Evolutionary conservation across 2,797 vertebrate genomes (phyloP).

Genomic region (Tangara arthus): DNA sequence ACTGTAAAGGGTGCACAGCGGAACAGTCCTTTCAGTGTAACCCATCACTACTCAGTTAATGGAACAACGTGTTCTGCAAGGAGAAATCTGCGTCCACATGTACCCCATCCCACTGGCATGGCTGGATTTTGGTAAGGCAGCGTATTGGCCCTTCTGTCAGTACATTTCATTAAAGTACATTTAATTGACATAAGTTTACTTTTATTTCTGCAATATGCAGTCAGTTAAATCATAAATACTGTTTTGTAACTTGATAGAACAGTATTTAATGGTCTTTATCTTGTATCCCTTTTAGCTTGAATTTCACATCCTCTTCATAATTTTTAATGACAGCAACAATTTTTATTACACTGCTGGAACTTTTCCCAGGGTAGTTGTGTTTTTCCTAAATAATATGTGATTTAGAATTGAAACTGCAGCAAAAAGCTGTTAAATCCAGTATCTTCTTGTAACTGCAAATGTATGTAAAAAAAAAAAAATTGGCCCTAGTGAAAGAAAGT

Average conservation of each 20-base stretch:
- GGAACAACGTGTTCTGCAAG: not conserved
- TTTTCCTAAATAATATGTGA: not conserved
- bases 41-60: not conserved
- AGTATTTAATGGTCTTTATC: not conserved
- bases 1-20: not conserved
- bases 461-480: not conserved
- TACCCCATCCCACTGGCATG: not conserved
- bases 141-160: not conserved
- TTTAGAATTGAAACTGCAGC: not conserved
- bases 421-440: not conserved
- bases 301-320: constrained; percentile 12
- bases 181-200: constrained; percentile 2
- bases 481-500: not conserved
- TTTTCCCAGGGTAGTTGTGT: constrained; percentile 3
- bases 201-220: not conserved
- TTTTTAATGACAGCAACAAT: constrained; percentile 23
- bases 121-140: not conserved
- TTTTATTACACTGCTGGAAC: constrained; percentile 24
- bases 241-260: not conserved
- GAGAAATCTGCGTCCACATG: not conserved
- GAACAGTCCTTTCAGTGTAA: not conserved
- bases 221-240: constrained; percentile 14
- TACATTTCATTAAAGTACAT: not conserved
- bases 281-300: not conserved
- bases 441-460: not conserved